Conservation (phyloP, 2,888 invertebrate species). For the Rhyacophila evoluta region DNA sequence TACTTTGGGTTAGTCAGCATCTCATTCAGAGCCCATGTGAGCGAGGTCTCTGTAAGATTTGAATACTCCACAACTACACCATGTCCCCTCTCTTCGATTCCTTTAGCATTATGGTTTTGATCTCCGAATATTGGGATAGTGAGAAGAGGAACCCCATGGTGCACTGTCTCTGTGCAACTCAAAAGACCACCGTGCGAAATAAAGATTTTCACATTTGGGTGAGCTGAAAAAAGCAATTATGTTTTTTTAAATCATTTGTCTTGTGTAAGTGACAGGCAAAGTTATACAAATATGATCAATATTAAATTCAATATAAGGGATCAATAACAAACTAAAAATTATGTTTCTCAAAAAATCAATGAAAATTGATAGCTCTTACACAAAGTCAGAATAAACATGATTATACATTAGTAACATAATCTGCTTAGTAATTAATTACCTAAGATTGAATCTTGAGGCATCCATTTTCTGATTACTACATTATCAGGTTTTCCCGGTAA, state of each 20-base stretch:
- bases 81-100: conserved; percentile 56
- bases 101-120: conserved; percentile 57
- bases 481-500: conserved; percentile 61
- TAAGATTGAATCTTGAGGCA: conserved; percentile 63
- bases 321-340: too few relatives aligned
- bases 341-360: too few relatives aligned
- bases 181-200: conserved; percentile 71
- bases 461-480: conserved; percentile 64
- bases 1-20: conserved; percentile 56
- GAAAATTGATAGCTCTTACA: conserved; percentile 58
- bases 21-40: conserved; percentile 56
- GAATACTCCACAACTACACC: conserved; percentile 56
- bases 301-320: too few relatives aligned
- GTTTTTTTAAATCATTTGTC: too few relatives aligned
- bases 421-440: conserved; percentile 56
- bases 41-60: conserved; percentile 57
- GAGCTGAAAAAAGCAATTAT: conserved; percentile 58
- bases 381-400: conserved; percentile 57
- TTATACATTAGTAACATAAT: not conserved
- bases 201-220: conserved; percentile 63
- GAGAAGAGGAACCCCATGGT: conserved; percentile 62
- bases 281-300: too few relatives aligned
- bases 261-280: too few relatives aligned
- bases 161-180: conserved; percentile 65
- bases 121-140: conserved; percentile 58